A percentile compares a stretch with the other conserved stretches of the same genome.
Conservation (phyloP, 37 sponge, comb jelly and placozoan species). For the Agelas oroides region DNA sequence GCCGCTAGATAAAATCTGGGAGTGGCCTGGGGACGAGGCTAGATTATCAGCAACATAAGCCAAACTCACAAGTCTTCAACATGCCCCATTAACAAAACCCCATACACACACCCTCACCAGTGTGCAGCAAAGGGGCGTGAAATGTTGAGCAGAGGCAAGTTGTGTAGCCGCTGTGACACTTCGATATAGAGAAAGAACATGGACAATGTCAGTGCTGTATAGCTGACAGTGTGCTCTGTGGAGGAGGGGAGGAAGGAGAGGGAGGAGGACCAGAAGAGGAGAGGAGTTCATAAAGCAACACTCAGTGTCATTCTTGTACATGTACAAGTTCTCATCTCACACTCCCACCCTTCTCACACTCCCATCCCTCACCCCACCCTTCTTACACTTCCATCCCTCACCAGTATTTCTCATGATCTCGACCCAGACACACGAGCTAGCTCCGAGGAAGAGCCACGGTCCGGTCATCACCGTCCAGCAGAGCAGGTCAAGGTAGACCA, state of each 20-base stretch:
- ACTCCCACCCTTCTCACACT: too few species aligned
- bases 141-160: constrained; percentile 32
- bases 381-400: constrained; percentile 1
- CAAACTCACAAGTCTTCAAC: too few species aligned
- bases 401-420: constrained; percentile 56
- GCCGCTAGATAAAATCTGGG: too few species aligned
- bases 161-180: constrained; percentile 33
- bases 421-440: constrained; percentile 68
- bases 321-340: too few species aligned
- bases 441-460: constrained; percentile 62
- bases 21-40: too few species aligned
- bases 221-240: constrained; percentile 44
- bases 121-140: constrained; percentile 75
- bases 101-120: constrained; percentile 32
- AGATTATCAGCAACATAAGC: too few species aligned
- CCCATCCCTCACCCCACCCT: too few species aligned
- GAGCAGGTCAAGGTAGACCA: constrained; percentile 60
- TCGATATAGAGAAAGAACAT: constrained; percentile 66
- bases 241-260: constrained; percentile 7
- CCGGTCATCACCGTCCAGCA: constrained; percentile 61
- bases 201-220: constrained; percentile 35
- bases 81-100: too few species aligned
- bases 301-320: neutral
- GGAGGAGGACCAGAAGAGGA: constrained; percentile 9
- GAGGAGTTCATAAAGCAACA: constrained; percentile 1